Base-by-base conservation (phyloP, 2,888 invertebrate genomes). In the Platypus cylindrus region DNA sequence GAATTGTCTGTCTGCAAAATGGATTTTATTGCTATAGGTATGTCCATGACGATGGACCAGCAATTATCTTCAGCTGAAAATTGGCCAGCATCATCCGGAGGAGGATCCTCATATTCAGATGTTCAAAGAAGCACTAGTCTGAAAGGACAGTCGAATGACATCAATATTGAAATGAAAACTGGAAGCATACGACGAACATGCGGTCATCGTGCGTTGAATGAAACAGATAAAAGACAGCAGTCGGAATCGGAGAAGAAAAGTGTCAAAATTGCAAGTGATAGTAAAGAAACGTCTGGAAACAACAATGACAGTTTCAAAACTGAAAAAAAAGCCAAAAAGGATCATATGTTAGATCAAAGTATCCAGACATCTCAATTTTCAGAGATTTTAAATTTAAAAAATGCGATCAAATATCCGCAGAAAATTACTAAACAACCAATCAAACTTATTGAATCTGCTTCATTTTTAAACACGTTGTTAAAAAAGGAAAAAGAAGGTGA, bases 51-150 rank as follows among this genome's bases (percentile, higher is more conserved):
- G 34, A 74, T 82, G 67, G 83, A 84, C 57, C 81, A 84, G 45
- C 80, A 84, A 46, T 72, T 84, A 26, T 82, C 82, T 2, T 78
- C 62, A 1, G 67, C 68, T 32, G 70, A 84, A 48, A 81, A 80
- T 53, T 83, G 83, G 83, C 81, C 80, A 3, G 72, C 69, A 13
- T 73, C 72, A 46, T 74, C 75, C 41, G 73, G 73, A 25, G 58
- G 54, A 15, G 58, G 56, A 43, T 73, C 69, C 28, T 72, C 68
- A 20, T 68, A 67, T 2, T 67, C 70, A 38, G 69, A 70, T 40
- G 63, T 67, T n/a, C 24, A 34, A 14, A 44, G 48, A 38, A 37
- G 43, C 27, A 32, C 48, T 13, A 48, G 55, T 38, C 26, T 27
- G 13, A 14, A 12, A 13, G n/a, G n/a, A n/a, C 30, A 49, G 44